phyloP scores from a whole-genome alignment of 2,888 invertebrate genomes.

The Mellilla xanthometata region DNA sequence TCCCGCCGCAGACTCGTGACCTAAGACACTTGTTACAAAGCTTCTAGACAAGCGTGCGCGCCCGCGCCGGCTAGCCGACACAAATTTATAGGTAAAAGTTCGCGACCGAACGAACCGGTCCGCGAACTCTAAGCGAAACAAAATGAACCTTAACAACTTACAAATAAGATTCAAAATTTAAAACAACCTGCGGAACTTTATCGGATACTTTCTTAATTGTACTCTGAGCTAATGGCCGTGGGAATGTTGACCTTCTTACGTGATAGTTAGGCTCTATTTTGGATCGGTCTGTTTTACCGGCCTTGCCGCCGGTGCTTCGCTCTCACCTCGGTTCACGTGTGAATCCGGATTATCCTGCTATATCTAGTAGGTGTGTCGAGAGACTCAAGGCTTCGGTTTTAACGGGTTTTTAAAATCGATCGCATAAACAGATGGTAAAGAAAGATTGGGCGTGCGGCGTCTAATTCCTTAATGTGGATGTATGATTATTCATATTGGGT shows the following conservation, averaged over 20 bases:
- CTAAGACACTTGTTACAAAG: constrained; percentile 48
- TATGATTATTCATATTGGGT: constrained; percentile 63
- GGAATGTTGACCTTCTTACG: constrained; percentile 70
- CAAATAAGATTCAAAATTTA: constrained; percentile 54
- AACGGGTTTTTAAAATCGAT: constrained; percentile 65
- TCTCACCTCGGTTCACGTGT: constrained; percentile 81
- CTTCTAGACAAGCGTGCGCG: constrained; percentile 65
- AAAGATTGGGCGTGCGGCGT: constrained; percentile 69
- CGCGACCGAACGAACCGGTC: constrained; percentile 79
- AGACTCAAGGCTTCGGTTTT: constrained; percentile 50
- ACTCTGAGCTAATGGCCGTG: constrained; percentile 55
- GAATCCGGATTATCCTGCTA: constrained; percentile 77
- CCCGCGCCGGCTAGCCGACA: constrained; percentile 71
- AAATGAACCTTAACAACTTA: constrained; percentile 51
- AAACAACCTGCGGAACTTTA: constrained; percentile 48
- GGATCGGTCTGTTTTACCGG: constrained; percentile 61
- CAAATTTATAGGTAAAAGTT: constrained; percentile 83
- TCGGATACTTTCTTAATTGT: constrained; percentile 82
- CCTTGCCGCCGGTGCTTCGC: constrained; percentile 79
- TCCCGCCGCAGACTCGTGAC: constrained; percentile 42
- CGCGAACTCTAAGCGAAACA: constrained; percentile 40
- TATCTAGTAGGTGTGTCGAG: constrained; percentile 64
- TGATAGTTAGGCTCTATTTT: constrained; percentile 56
- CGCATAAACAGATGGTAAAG: constrained; percentile 54
- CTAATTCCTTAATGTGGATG: constrained; percentile 69